phyloP scores from a whole-genome alignment of 2,888 invertebrate species.

The Tinea pellionella region DNA sequence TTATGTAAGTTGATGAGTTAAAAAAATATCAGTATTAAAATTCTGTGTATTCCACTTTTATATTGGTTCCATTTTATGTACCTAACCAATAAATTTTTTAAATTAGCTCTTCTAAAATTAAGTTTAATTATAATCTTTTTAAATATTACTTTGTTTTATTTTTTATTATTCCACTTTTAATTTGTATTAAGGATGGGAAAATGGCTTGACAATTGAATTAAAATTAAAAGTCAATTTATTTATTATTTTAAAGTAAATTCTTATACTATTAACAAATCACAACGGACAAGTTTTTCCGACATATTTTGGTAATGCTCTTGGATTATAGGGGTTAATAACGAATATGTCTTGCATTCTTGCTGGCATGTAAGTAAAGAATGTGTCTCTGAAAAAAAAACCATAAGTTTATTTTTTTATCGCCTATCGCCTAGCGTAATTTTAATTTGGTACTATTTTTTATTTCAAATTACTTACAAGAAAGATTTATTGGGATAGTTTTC shows the following conservation, averaged over 20 bases:
- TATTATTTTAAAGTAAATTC: background rate
- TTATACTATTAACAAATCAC: background rate
- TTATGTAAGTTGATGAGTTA: too few species aligned
- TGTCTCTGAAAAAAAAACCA: slow-evolving; percentile 42
- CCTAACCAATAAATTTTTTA: background rate
- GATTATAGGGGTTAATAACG: slow-evolving; percentile 46
- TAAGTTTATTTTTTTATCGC: too few species aligned
- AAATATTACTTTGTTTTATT: too few species aligned
- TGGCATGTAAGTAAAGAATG: slow-evolving; percentile 57
- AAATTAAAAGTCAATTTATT: background rate
- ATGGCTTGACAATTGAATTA: too few species aligned
- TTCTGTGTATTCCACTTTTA: too few species aligned
- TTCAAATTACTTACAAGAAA: slow-evolving; percentile 50
- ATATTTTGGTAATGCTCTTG: slow-evolving; percentile 33
- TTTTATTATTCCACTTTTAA: too few species aligned
- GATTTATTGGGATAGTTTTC: slow-evolving; percentile 46
- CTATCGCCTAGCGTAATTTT: too few species aligned
- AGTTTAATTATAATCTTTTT: background rate
- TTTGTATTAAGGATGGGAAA: too few species aligned
- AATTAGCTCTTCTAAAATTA: background rate
- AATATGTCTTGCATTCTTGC: slow-evolving; percentile 45
- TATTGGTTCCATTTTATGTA: too few species aligned
- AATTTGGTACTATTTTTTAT: too few species aligned
- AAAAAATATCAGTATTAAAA: too few species aligned
- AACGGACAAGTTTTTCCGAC: slow-evolving; percentile 51